These are phyloP conservation scores for Chlorops oryzae DNA, from an alignment of 1,140 invertebrate species.

Conservation along the genomic window DNA sequence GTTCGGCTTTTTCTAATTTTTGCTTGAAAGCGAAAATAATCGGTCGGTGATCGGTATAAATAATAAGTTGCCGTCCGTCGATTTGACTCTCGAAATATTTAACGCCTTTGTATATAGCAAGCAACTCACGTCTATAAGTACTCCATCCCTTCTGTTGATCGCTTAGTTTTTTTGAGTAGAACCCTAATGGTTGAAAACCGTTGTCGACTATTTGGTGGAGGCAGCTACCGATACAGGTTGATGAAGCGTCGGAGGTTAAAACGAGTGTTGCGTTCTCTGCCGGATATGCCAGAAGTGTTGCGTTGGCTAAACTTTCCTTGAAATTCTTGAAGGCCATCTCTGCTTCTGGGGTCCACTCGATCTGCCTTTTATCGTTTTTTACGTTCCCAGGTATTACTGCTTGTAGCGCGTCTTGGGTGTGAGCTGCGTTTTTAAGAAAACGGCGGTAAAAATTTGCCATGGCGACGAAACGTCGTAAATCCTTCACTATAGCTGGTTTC, in stretches of 20 bases:
- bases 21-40: conserved; percentile 26
- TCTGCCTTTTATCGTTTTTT: conserved; percentile 12
- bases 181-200: no score
- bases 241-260: no score
- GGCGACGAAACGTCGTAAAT: no score
- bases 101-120: conserved; percentile 32
- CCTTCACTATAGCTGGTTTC: no score
- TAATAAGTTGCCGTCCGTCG: conserved; percentile 29
- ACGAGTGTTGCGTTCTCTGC: no score
- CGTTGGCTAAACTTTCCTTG: no score
- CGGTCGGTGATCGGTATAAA: conserved; percentile 48
- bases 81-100: conserved; percentile 34
- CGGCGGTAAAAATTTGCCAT: conserved; percentile 41
- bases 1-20: conserved; percentile 14
- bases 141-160: conserved; percentile 20
- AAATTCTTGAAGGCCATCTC: no score
- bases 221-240: no score
- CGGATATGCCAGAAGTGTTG: no score
- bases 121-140: conserved; percentile 42
- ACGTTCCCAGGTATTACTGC: no score
- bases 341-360: no score
- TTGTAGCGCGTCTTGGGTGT: conserved; percentile 22
- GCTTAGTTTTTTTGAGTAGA: background rate
- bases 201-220: no score
- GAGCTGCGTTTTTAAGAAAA: conserved; percentile 34